Evolutionary conservation across 2,113 vertebrate species (phyloP).

Genomic region (Hassar affinis): DNA sequence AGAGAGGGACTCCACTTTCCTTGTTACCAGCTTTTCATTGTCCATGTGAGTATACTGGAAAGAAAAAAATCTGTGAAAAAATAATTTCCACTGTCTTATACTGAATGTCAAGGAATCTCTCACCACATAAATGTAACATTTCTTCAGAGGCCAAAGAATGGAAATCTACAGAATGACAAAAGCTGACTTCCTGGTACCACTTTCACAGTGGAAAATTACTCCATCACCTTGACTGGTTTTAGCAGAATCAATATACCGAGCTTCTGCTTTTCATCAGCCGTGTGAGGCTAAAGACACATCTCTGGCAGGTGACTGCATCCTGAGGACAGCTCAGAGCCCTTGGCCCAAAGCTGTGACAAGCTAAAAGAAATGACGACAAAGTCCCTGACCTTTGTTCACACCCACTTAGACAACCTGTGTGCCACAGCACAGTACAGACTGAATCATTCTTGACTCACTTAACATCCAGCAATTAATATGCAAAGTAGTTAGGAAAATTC

Average conservation of each 20-base stretch:
- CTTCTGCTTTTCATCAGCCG: slow-evolving; percentile 48
- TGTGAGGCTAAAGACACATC: slow-evolving; percentile 21
- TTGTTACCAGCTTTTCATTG: too few relatives aligned
- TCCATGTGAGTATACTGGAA: too few relatives aligned
- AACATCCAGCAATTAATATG: neutral
- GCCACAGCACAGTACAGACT: neutral
- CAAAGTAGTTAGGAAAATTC: neutral
- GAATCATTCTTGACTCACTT: neutral
- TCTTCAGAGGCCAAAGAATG: neutral
- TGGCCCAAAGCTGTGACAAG: slow-evolving; percentile 17
- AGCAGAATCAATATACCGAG: slow-evolving; percentile 24
- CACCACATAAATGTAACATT: neutral
- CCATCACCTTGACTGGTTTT: slow-evolving; percentile 26
- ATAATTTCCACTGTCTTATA: neutral
- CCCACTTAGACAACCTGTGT: neutral
- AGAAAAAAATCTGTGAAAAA: too few relatives aligned
- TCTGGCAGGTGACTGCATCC: neutral
- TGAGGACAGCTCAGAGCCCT: neutral
- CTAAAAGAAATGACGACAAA: slow-evolving; percentile 15
- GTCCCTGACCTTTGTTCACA: neutral
- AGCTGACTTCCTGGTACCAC: slow-evolving; percentile 11
- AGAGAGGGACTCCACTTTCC: too few relatives aligned
- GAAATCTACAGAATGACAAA: slow-evolving; percentile 14
- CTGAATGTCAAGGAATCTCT: neutral
- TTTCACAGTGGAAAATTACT: slow-evolving; percentile 43